Conservation (phyloP, 2,888 invertebrate species). For the Cheilosia vernalis region DNA sequence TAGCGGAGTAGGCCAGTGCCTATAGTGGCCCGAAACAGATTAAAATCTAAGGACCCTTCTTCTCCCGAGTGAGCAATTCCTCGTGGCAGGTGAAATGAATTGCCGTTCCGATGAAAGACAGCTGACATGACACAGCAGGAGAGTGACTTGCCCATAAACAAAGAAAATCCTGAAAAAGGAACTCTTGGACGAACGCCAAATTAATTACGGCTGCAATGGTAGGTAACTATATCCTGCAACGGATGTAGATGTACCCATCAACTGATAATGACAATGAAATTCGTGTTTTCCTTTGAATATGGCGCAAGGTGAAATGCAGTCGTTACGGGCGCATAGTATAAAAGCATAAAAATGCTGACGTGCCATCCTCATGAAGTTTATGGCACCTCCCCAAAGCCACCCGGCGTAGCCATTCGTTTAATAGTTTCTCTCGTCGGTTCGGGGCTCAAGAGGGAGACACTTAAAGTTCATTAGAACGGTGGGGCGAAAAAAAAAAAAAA, state of each 20-base stretch:
- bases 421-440: conserved; percentile 41
- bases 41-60: conserved; percentile 1
- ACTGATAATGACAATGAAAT: conserved; percentile 70
- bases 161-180: conserved; percentile 42
- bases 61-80: background rate
- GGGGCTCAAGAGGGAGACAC: conserved; percentile 33
- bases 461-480: conserved; percentile 67
- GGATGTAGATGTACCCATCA: conserved; percentile 62
- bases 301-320: conserved; percentile 47
- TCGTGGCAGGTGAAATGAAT: conserved; percentile 55
- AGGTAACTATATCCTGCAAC: conserved; percentile 30
- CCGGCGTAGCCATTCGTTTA: conserved; percentile 33
- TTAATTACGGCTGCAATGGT: conserved; percentile 66
- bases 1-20: background rate
- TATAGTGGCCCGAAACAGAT: background rate
- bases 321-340: background rate
- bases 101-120: conserved; percentile 62
- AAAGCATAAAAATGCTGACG: conserved; percentile 47
- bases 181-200: conserved; percentile 66
- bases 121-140: conserved; percentile 56
- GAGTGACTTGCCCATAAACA: conserved; percentile 51
- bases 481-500: conserved; percentile 32
- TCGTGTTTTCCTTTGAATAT: conserved; percentile 57
- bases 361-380: conserved; percentile 49
- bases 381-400: background rate